phyloP scores from a whole-genome alignment of 1,140 invertebrate genomes.

The Phocides pigmalion region DNA sequence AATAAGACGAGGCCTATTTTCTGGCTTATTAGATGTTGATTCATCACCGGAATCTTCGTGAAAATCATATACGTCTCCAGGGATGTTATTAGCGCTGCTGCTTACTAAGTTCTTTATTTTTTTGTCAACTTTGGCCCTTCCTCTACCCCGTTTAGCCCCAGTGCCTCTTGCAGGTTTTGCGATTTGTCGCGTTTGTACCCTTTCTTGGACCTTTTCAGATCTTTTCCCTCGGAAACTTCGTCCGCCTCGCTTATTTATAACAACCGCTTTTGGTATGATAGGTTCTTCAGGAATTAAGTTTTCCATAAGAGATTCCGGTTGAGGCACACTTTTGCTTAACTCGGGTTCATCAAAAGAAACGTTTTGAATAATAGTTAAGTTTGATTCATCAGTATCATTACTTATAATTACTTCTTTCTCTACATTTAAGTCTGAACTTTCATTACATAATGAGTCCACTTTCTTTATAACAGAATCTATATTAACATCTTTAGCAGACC shows the following conservation, averaged over 20 bases:
- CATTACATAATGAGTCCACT: conserved; percentile 85
- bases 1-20: conserved; percentile 89
- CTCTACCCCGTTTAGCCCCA: conserved; percentile 76
- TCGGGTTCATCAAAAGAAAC: conserved; percentile 27
- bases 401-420: conserved; percentile 37
- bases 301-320: conserved; percentile 36
- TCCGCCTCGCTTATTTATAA: conserved; percentile 75
- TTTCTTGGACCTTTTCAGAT: conserved; percentile 74
- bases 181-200: conserved; percentile 84
- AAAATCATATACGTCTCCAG: conserved; percentile 92
- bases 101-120: conserved; percentile 84
- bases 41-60: conserved; percentile 92
- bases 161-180: conserved; percentile 83
- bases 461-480: conserved; percentile 92
- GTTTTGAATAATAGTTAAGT: conserved; percentile 12
- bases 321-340: conserved; percentile 16
- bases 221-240: conserved; percentile 84
- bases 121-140: conserved; percentile 82
- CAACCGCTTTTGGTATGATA: conserved; percentile 40
- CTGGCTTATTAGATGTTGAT: conserved; percentile 78
- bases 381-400: conserved; percentile 26
- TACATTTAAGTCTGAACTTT: conserved; percentile 56
- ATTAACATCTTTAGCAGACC: conserved; percentile 90
- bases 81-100: conserved; percentile 75
- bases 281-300: conserved; percentile 47